Evolutionary conservation across 2,888 invertebrate genomes (phyloP), one percentile per base, ranked within the genome.

Genomic region (Strigamia maritima): DNA sequence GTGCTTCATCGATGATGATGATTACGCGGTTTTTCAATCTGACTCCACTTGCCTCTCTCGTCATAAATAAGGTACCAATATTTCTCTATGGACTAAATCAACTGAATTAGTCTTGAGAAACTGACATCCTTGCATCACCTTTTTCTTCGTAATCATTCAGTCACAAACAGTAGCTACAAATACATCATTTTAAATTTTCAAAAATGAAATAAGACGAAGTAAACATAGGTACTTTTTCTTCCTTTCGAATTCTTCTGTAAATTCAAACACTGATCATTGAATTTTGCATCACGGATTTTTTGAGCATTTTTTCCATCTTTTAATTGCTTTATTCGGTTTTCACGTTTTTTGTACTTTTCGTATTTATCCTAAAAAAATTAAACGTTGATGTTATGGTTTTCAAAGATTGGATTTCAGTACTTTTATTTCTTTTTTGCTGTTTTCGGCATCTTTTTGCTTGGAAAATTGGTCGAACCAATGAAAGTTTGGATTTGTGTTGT

Each of bases 1-100:
- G 99, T 0, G 98, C 98, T 86, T 99, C 99, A 85, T 99, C 99
- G 22, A 90, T 86, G 80, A 99, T 93, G 0, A n/a, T n/a, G n/a
- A 99, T 88, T 31, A 97, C 87, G 84, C 93, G 93, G 82, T 91
- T 90, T 83, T 91, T 90, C 26, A 94, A 85, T 79, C 89, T 87
- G 79, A 94, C 90, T 79, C 92, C 92, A 84, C 90, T 90, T 12
- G 93, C 91, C 82, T 90, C 88, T 80, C 96, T 88, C 0, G 95
- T 94, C 19, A 89, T 88, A 22, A 44, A 75, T 14, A 24, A 10
- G 6, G 19, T 76, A 79, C 79, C 35, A 79, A 76, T 12, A 76
- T 76, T 19, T 28, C 76, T 79, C 86, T 84, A 12, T 84, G 82
- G 24, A 87, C 85, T 4, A 89, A 88, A 78, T 90, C 89, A 75